Percentiles rank a stretch among this genome's conserved stretches.
These are phyloP conservation scores for Heterocephalus glaber DNA, from an alignment of 2,113 vertebrate species.

Conservation along the genomic window DNA sequence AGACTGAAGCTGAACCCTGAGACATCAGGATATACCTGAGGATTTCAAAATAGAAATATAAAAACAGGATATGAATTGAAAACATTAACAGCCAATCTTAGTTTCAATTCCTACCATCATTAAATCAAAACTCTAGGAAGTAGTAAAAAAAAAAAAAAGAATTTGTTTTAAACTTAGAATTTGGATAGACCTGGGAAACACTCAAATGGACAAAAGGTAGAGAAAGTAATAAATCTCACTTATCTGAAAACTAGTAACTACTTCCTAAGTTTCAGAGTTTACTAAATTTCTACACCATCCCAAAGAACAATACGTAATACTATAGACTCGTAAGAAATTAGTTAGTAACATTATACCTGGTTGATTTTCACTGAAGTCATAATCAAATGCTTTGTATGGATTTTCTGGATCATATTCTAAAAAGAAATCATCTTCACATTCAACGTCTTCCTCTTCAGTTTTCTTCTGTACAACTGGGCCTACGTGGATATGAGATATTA, in stretches of 20 bases:
- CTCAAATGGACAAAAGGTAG: background rate
- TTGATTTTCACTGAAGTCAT: conserved; percentile 60
- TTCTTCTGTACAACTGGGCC: conserved; percentile 81
- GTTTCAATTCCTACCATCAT: conserved; percentile 29
- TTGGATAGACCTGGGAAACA: conserved; percentile 22
- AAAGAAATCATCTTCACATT: conserved; percentile 74
- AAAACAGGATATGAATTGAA: conserved; percentile 33
- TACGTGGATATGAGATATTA: conserved; percentile 61
- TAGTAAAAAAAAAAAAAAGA: background rate
- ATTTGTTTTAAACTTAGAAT: background rate
- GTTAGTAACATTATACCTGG: conserved; percentile 82
- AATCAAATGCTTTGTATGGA: conserved; percentile 68
- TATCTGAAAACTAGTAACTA: conserved; percentile 7
- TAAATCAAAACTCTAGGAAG: conserved; percentile 30
- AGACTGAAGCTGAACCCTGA: conserved; percentile 23
- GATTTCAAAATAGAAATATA: conserved; percentile 40
- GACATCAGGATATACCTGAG: background rate
- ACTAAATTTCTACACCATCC: background rate
- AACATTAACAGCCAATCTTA: background rate
- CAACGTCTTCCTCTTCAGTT: conserved; percentile 82
- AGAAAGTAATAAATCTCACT: background rate
- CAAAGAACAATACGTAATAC: background rate
- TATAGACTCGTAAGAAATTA: background rate
- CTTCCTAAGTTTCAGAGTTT: background rate
- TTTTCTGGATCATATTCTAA: conserved; percentile 69